Evolutionary conservation across 2,888 invertebrate species (phyloP).

Genomic region (Psylliodes chrysocephalus): DNA sequence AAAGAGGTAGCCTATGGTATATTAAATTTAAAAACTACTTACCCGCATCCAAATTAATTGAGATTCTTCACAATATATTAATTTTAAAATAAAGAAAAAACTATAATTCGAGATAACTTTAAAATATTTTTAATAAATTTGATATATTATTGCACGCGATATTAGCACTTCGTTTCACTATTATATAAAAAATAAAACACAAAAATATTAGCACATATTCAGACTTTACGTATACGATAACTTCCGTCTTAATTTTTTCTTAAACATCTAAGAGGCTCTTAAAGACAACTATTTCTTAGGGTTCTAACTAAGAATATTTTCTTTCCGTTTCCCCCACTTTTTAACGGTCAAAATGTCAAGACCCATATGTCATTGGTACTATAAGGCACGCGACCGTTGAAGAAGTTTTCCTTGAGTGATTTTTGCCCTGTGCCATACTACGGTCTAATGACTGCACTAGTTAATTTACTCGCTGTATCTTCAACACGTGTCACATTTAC

Average conservation of each 20-base stretch:
- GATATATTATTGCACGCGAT: constrained; percentile 1
- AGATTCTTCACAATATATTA: no score
- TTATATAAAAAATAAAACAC: constrained; percentile 17
- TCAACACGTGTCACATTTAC: constrained; percentile 23
- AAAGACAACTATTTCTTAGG: constrained; percentile 35
- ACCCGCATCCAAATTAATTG: no score
- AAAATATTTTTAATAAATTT: background rate
- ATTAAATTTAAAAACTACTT: no score
- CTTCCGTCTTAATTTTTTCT: constrained; percentile 25
- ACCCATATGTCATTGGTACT: constrained; percentile 49
- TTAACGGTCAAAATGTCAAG: constrained; percentile 53
- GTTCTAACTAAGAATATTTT: constrained; percentile 30
- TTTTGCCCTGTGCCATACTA: constrained; percentile 56
- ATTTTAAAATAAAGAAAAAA: no score
- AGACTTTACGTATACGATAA: constrained; percentile 18
- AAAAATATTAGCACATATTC: constrained; percentile 39
- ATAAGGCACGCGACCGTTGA: constrained; percentile 62
- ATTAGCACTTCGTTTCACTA: constrained; percentile 39
- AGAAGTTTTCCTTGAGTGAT: constrained; percentile 61
- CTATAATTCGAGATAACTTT: no score
- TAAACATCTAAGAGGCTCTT: constrained; percentile 27
- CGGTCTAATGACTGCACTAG: constrained; percentile 54
- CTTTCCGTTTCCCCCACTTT: constrained; percentile 51
- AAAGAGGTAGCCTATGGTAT: no score
- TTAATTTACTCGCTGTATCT: constrained; percentile 16